Base-by-base conservation (phyloP, 2,888 invertebrate species). In the Eupithecia tripunctaria region DNA sequence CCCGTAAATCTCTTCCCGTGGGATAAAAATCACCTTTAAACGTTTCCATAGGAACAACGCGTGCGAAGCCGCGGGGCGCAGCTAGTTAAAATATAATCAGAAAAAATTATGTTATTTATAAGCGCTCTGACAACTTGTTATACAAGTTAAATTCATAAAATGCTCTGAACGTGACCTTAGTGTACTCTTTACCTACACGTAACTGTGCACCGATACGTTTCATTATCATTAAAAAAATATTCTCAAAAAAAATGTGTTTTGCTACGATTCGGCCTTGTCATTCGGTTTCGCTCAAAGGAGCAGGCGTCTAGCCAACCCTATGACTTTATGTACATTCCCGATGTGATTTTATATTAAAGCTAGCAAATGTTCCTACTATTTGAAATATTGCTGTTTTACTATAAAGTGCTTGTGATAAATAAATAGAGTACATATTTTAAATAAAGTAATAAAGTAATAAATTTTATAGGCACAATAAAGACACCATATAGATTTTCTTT, bases 361-460 rank as follows among this genome's bases (percentile, higher is more conserved):
- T 27, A 72, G 67, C 67, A 72, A n/a, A 76, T 73, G 68, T 73
- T n/a, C n/a, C n/a, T n/a, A 70, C 66, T 69, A 63, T 70, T 75
- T 73, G 71, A 73, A 75, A 73, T 47, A 76, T 76, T 70, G 73
- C 68, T 56, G 67, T 70, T 59, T 68, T 64, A 74, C 66, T 72
- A 73, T 73, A 74, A 74, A 74, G 72, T 59, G 68, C 67, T 70
- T 63, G 65, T 62, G 67, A 63, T 71, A 75, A 67, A 64, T 73
- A 70, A 73, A 43, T 66, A 43, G 43, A 65, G 6, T 41, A 43
- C 51, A 64, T 67, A 69, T 74, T 62, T n/a, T n/a, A n/a, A n/a
- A n/a, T n/a, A n/a, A n/a, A n/a, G n/a, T n/a, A n/a, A n/a, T n/a
- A n/a, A n/a, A n/a, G n/a, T n/a, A n/a, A n/a, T n/a, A n/a, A n/a